Evolutionary conservation across 2,888 invertebrate genomes (phyloP).

Genomic region (Pachymerium ferrugineum): DNA sequence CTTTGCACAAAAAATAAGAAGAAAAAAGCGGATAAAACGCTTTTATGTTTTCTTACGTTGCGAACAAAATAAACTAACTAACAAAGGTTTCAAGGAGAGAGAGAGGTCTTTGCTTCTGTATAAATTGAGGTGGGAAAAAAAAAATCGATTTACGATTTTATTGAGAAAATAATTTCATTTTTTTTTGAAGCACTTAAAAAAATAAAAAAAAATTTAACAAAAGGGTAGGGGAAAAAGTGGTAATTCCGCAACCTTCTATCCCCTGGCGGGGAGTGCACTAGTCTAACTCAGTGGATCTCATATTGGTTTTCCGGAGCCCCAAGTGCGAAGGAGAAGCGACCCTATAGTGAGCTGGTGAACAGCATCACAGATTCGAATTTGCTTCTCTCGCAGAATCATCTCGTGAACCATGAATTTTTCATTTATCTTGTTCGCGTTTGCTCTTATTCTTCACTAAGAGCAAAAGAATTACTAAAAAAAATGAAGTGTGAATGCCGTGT

Average conservation of each 20-base stretch:
- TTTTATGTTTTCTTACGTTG: no score
- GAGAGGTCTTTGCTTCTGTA: no score
- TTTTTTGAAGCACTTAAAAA: no score
- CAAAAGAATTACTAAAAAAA: background rate
- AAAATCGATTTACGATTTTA: no score
- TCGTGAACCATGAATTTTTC: background rate
- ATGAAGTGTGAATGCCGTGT: background rate
- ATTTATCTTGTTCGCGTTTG: background rate
- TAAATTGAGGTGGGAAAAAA: no score
- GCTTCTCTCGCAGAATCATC: background rate
- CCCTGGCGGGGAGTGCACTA: background rate
- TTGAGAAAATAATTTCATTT: no score
- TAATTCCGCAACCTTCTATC: background rate
- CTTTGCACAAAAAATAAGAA: background rate
- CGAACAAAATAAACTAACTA: no score
- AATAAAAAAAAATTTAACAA: background rate
- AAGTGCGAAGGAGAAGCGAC: background rate
- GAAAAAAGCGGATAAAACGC: background rate
- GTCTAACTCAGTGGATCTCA: background rate
- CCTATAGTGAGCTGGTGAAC: background rate
- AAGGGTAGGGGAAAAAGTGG: no score
- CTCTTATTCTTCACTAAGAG: background rate
- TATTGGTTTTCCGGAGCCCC: background rate
- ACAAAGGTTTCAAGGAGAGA: no score
- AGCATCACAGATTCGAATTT: background rate